Evolutionary conservation across 2,797 vertebrate species (phyloP).

Genomic region (Morelia viridis): DNA sequence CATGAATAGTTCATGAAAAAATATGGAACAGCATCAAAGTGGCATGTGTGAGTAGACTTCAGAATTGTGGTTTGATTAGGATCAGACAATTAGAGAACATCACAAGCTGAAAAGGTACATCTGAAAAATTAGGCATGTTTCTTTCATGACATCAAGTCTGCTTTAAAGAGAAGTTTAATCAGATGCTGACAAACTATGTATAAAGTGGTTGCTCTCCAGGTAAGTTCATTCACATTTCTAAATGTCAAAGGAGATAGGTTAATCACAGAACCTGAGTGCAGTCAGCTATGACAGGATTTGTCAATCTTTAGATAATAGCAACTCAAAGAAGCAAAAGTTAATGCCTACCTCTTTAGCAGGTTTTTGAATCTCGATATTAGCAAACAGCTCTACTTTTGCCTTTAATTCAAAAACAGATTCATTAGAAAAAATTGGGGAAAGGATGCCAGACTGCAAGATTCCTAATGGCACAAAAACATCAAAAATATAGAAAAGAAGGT

Average conservation of each 20-base stretch:
- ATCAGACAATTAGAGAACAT: not conserved
- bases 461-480: not conserved
- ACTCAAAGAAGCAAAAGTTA: not conserved
- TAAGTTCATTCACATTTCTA: not conserved
- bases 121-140: not conserved
- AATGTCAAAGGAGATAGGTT: not conserved
- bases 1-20: not conserved
- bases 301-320: not conserved
- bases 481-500: not conserved
- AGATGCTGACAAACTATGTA: not conserved
- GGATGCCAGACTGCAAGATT: not conserved
- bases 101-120: conserved; percentile 4
- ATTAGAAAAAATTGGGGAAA: not conserved
- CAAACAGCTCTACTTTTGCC: not conserved
- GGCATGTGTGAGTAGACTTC: conserved; percentile 29
- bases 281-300: not conserved
- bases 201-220: not conserved
- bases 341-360: not conserved
- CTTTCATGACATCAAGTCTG: not conserved
- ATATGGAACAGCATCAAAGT: conserved; percentile 9
- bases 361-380: not conserved
- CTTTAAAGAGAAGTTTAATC: not conserved
- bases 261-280: not conserved
- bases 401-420: not conserved
- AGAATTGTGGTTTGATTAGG: conserved; percentile 20